Percentiles rank a stretch among this genome's conserved stretches.
Conservation (phyloP, 2,113 vertebrate species). For the Struthio camelus region DNA sequence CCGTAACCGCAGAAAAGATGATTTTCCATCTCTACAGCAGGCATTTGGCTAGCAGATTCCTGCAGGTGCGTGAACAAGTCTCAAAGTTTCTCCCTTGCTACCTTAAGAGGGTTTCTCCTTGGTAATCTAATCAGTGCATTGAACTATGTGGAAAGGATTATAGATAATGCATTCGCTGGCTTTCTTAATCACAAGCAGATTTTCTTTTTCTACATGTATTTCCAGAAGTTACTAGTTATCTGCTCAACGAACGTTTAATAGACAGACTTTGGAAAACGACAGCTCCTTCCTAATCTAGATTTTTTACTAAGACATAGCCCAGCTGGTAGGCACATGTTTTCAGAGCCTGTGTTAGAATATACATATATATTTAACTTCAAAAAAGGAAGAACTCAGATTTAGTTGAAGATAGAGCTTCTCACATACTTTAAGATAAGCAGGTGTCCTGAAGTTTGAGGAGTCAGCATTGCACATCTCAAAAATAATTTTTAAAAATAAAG, state of each 20-base stretch:
- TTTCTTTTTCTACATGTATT: background rate
- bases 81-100: background rate
- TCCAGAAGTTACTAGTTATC: background rate
- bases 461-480: background rate
- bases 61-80: constrained; percentile 27
- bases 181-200: background rate
- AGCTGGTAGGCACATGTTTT: background rate
- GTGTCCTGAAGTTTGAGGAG: background rate
- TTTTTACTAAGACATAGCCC: background rate
- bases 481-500: background rate
- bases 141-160: background rate
- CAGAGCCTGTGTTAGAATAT: background rate
- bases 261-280: background rate
- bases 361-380: background rate
- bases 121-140: background rate
- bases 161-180: background rate
- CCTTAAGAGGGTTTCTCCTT: background rate
- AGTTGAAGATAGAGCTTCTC: background rate
- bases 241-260: background rate
- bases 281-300: background rate
- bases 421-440: background rate
- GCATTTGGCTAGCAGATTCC: constrained; percentile 3
- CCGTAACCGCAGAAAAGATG: constrained; percentile 9
- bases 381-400: background rate
- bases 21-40: constrained; percentile 26